A percentile compares a stretch with the other conserved stretches of the same genome.
These are phyloP conservation scores for Limnodromus scolopaceus DNA, from an alignment of 2,797 vertebrate genomes.

Conservation along the genomic window DNA sequence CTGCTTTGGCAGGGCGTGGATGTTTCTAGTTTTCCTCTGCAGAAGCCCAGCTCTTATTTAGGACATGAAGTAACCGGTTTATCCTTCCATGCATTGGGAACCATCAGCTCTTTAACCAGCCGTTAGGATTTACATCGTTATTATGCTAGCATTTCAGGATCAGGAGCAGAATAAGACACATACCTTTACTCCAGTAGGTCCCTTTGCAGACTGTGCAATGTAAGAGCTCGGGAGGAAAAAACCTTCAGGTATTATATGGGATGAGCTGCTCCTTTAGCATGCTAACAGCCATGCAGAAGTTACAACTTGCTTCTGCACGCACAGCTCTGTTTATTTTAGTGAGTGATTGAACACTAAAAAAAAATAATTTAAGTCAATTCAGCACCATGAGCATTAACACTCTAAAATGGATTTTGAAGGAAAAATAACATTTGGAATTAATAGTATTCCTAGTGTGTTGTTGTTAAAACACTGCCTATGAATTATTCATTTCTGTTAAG, in stretches of 20 bases:
- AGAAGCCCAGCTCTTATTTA: neutral
- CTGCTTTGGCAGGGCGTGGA: fast-evolving
- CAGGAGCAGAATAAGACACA: neutral
- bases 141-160: neutral
- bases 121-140: neutral
- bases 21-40: neutral
- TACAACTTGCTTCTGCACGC: neutral
- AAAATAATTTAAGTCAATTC: slow-evolving; percentile 10
- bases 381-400: neutral
- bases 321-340: slow-evolving; percentile 3
- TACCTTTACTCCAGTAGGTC: neutral
- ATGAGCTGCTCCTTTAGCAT: neutral
- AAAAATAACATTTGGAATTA: slow-evolving; percentile 50
- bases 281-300: neutral
- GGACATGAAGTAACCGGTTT: neutral
- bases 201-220: neutral
- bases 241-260: neutral
- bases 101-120: neutral
- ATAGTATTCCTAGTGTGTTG: slow-evolving; percentile 50
- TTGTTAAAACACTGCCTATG: slow-evolving; percentile 59
- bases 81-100: neutral
- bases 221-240: neutral
- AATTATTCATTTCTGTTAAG: slow-evolving; percentile 75
- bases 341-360: neutral
- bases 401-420: neutral